Evolutionary conservation across 2,888 invertebrate genomes (phyloP).

Genomic region (Rugalucina vietnamica): DNA sequence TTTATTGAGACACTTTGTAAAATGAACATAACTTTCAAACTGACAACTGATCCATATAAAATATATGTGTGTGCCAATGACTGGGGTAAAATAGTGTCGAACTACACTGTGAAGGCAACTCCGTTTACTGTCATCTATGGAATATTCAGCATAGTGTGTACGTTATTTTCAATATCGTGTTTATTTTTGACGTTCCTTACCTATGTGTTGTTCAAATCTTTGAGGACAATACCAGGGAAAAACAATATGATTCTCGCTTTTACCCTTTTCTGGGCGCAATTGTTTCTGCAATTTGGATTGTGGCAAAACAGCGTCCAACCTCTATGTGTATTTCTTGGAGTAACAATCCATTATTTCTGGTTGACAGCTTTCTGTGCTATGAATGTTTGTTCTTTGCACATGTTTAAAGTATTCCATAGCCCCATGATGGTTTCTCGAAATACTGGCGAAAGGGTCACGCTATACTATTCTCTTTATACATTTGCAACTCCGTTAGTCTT

Average conservation of each 20-base stretch:
- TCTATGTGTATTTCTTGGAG: slow-evolving; percentile 51
- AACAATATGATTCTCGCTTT: slow-evolving; percentile 65
- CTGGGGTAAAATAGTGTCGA: not conserved
- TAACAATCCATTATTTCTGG: slow-evolving; percentile 66
- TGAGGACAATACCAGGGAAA: slow-evolving; percentile 64
- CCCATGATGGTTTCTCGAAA: not conserved
- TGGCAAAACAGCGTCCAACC: slow-evolving; percentile 1
- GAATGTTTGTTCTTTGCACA: slow-evolving; percentile 66
- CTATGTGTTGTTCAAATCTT: slow-evolving; percentile 58
- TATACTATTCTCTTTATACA: not conserved
- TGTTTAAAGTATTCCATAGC: slow-evolving; percentile 58
- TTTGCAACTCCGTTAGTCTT: not conserved
- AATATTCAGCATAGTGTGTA: slow-evolving; percentile 35
- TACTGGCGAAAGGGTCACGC: not conserved
- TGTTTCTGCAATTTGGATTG: slow-evolving; percentile 59
- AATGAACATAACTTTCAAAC: not conserved
- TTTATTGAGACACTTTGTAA: not conserved
- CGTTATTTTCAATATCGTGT: slow-evolving; percentile 57
- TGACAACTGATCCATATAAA: not conserved
- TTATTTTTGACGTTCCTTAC: slow-evolving; percentile 58
- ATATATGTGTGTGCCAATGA: not conserved
- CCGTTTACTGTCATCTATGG: not conserved
- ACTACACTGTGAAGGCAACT: not conserved
- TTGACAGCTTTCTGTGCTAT: slow-evolving; percentile 63
- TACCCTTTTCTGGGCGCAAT: slow-evolving; percentile 62